Percentiles rank a stretch among this genome's conserved stretches.
Conservation (phyloP, 2,797 vertebrate species). For the Cheirogaleus major region DNA sequence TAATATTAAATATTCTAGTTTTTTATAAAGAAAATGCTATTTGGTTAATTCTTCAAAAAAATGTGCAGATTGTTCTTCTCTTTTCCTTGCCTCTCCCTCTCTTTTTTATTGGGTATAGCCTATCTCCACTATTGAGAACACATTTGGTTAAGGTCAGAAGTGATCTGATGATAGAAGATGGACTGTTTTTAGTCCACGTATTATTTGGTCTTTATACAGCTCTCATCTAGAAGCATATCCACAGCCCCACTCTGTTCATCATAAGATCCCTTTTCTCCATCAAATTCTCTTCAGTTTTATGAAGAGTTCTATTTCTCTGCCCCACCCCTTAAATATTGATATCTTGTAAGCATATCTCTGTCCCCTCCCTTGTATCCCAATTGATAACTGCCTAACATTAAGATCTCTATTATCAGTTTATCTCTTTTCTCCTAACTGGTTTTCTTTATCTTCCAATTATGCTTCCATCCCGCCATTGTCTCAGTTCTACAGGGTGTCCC, state of each 20-base stretch:
- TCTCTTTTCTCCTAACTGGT: neutral
- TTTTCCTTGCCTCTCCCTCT: neutral
- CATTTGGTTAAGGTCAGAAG: neutral
- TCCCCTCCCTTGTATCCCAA: neutral
- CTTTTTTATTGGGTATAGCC: neutral
- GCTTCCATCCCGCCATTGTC: neutral
- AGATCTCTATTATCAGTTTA: neutral
- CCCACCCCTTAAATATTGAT: neutral
- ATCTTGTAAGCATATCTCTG: neutral
- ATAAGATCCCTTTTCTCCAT: neutral
- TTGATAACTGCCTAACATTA: neutral
- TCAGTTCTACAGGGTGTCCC: neutral
- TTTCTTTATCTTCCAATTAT: neutral
- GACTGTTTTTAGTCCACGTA: neutral
- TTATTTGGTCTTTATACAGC: neutral
- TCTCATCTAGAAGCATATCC: neutral
- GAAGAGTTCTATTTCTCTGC: neutral
- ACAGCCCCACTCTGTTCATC: neutral
- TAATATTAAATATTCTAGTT: conserved; percentile 15
- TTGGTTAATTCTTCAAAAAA: conserved; percentile 29
- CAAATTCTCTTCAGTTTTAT: neutral
- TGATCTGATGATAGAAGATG: neutral
- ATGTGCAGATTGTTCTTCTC: neutral
- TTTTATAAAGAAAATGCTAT: conserved; percentile 10
- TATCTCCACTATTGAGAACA: neutral